A percentile compares a stretch with the other conserved stretches of the same genome.
These are phyloP conservation scores for Eristalis intricaria DNA, from an alignment of 2,888 invertebrate genomes.

Conservation along the genomic window DNA sequence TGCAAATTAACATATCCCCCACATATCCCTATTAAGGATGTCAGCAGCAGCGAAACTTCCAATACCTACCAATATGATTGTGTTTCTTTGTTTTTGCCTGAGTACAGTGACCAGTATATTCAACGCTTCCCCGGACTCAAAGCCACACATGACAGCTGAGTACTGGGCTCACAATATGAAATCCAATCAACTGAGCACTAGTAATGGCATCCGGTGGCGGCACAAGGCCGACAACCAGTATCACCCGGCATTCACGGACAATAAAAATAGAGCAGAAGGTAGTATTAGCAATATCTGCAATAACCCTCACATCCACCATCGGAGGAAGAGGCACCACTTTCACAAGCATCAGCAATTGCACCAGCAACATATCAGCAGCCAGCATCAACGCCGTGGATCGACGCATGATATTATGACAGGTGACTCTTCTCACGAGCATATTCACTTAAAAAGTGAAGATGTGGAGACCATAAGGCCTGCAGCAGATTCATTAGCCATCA, in stretches of 20 bases:
- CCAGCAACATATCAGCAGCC: slow-evolving; percentile 16
- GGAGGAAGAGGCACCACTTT: slow-evolving; percentile 56
- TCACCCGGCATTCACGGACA: slow-evolving; percentile 50
- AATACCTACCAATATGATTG: slow-evolving; percentile 26
- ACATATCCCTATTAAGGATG: slow-evolving; percentile 48
- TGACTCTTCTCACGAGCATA: slow-evolving; percentile 5
- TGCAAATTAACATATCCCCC: slow-evolving; percentile 22
- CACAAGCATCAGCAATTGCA: slow-evolving; percentile 43
- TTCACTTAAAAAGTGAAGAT: background rate
- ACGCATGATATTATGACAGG: slow-evolving; percentile 10
- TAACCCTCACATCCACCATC: slow-evolving; percentile 37
- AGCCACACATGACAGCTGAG: slow-evolving; percentile 20
- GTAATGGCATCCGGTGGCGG: slow-evolving; percentile 15
- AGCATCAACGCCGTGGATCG: background rate
- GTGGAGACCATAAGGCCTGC: slow-evolving; percentile 1
- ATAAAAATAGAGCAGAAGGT: slow-evolving; percentile 32
- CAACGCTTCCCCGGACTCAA: slow-evolving; percentile 25
- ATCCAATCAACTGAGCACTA: slow-evolving; percentile 25
- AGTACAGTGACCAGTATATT: slow-evolving; percentile 46
- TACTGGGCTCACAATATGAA: slow-evolving; percentile 36
- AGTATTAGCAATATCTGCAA: slow-evolving; percentile 18
- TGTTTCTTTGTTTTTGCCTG: slow-evolving; percentile 48
- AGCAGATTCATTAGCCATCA: slow-evolving; percentile 31
- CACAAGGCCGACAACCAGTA: slow-evolving; percentile 46
- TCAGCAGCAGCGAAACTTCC: slow-evolving; percentile 22